Conservation (phyloP, 2,888 invertebrate species). For the Linnaemya vulpina region DNA sequence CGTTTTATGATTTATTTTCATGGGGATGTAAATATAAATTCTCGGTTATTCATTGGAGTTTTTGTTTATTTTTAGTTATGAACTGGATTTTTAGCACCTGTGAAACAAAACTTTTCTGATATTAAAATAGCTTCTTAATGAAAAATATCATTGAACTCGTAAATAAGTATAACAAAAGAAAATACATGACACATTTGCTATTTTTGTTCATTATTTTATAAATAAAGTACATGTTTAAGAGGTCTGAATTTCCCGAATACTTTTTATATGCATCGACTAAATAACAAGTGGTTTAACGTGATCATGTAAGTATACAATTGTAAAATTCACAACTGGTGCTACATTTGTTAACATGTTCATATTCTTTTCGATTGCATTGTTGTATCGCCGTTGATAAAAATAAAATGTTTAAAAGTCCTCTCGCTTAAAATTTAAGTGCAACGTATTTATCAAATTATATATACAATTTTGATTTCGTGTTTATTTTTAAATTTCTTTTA, state of each 20-base stretch:
- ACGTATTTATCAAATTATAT: too few species aligned
- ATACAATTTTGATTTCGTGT: too few species aligned
- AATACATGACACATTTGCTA: slow-evolving; percentile 10
- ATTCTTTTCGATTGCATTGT: neutral
- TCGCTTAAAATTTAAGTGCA: too few species aligned
- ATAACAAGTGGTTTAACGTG: slow-evolving; percentile 3
- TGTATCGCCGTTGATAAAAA: neutral
- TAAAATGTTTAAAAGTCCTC: too few species aligned
- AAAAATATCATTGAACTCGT: neutral
- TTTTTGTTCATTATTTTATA: neutral
- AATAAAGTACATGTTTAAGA: neutral
- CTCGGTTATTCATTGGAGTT: neutral
- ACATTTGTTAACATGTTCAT: neutral
- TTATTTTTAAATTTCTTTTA: too few species aligned
- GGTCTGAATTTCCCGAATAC: neutral
- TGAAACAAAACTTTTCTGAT: neutral
- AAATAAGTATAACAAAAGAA: neutral
- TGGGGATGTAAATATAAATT: neutral
- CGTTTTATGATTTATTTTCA: neutral
- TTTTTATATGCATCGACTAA: neutral
- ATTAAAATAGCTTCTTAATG: neutral
- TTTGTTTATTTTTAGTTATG: neutral
- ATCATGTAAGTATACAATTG: neutral
- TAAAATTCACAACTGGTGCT: neutral
- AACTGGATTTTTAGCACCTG: slow-evolving; percentile 18